phyloP scores from a whole-genome alignment of 2,888 invertebrate genomes.

The Ornithoptera alexandrae region DNA sequence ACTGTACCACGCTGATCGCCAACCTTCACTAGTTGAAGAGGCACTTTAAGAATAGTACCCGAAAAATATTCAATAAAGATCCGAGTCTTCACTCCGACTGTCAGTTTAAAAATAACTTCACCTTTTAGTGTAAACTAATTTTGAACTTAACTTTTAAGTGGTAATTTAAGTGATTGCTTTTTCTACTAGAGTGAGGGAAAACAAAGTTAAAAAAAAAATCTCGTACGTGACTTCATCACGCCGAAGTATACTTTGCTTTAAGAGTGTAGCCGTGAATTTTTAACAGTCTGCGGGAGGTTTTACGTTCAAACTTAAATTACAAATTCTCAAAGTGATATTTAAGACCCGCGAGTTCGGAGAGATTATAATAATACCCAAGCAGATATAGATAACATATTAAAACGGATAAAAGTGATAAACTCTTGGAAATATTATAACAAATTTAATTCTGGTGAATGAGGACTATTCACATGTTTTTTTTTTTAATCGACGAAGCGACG shows the following conservation, averaged over 20 bases:
- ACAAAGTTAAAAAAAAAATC: conserved; percentile 33
- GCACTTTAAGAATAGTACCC: too few species aligned
- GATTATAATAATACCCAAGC: not conserved
- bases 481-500: too few species aligned
- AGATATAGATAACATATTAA: not conserved
- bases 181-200: conserved; percentile 18
- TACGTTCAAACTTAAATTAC: conserved; percentile 71
- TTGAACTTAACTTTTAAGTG: conserved; percentile 12
- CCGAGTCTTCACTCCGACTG: too few species aligned
- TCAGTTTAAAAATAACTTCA: not conserved
- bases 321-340: conserved; percentile 57
- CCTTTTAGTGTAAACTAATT: not conserved
- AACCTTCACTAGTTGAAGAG: too few species aligned
- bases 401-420: too few species aligned
- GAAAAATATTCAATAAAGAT: too few species aligned
- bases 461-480: too few species aligned
- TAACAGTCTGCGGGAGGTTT: conserved; percentile 54
- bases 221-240: conserved; percentile 61
- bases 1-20: too few species aligned
- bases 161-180: conserved; percentile 25
- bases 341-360: conserved; percentile 34
- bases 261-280: conserved; percentile 56
- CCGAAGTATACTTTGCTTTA: conserved; percentile 54
- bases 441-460: too few species aligned
- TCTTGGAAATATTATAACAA: too few species aligned